Base-by-base conservation (phyloP, 92 coral and sea anemone species). In the Epizoanthus fatuus region DNA sequence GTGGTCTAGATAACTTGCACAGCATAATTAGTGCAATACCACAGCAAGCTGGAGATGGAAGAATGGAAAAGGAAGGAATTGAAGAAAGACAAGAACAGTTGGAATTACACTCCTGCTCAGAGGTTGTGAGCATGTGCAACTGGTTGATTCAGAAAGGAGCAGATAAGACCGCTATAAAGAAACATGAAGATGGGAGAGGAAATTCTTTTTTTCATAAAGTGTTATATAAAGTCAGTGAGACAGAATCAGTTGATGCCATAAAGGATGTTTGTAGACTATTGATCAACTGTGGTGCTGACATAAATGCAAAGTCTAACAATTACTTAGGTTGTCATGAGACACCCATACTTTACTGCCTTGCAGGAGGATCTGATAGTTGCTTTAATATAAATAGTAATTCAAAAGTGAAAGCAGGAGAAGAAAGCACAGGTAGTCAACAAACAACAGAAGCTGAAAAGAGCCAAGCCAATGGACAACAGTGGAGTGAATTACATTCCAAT, bases 81-180 rank as follows among this genome's bases (percentile, higher is more conserved):
- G 19, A 16, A 67, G 49, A 38, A n/a, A 6, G 40, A 16, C 72
- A 69, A 40, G 40, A 6, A 32, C 10, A 47, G 7, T 3, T n/a
- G 9, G 9, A 40, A 22, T n/a, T 40, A 40, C 20, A 69, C 6
- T 39, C 53, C 20, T 69, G 74, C 14, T 69, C 74, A 38, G 54
- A 44, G 17, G 74, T 16, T 14, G 74, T 39, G 22, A 69, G 12
- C 32, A 40, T 69, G 53, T 69, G 74, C 44, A 38, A 40, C 32
- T 69, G 54, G 74, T 11, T 69, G 74, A 40, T 69, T 40, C 22
- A 69, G 42, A 69, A 37, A 69, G 74, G 74, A 42, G 74, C 74
- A 5, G 74, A 40, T 40, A 69, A 16, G 7, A 5, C 53, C 37
- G 74, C 74, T 16, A 19, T 39, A 38, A 69, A 69, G 32, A 0